A percentile compares a stretch with the other conserved stretches of the same genome.
Conservation (phyloP, 2,113 vertebrate genomes). For the Speoplatyrhinus poulsoni region DNA sequence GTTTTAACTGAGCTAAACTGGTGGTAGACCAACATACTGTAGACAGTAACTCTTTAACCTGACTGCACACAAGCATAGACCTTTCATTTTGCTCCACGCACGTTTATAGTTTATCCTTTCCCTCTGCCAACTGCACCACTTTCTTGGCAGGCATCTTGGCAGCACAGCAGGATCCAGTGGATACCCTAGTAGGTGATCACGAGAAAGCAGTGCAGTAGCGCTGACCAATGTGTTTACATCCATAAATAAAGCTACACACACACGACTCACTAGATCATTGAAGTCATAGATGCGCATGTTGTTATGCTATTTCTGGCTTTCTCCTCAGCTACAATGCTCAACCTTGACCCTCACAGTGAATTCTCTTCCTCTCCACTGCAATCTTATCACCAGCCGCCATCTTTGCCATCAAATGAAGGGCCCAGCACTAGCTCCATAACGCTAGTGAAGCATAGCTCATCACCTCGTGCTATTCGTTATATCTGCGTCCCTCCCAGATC, state of each 20-base stretch:
- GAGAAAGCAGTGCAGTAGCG: constrained; percentile 11
- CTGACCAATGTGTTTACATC: no score
- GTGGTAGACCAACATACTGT: constrained; percentile 11
- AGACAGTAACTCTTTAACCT: constrained; percentile 33
- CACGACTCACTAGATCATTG: no score
- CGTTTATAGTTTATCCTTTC: constrained; percentile 4
- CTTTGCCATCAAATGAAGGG: constrained; percentile 16
- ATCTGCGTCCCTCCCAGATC: constrained; percentile 72
- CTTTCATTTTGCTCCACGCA: constrained; percentile 44
- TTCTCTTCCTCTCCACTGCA: not conserved
- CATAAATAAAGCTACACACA: no score
- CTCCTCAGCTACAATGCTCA: constrained; percentile 3
- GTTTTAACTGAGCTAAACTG: constrained; percentile 5
- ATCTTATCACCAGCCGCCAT: not conserved
- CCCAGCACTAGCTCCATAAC: constrained; percentile 4
- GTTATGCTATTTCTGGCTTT: constrained; percentile 5
- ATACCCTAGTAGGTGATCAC: constrained; percentile 17
- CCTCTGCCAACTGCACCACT: constrained; percentile 16
- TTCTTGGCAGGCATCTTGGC: constrained; percentile 39
- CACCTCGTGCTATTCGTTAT: constrained; percentile 18
- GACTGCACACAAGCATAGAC: constrained; percentile 44
- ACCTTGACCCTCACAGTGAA: not conserved
- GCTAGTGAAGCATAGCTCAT: not conserved
- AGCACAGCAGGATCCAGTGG: constrained; percentile 31
- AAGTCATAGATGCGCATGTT: constrained; percentile 14